Conservation (phyloP, 2,888 invertebrate genomes). For the Panopea generosa region DNA sequence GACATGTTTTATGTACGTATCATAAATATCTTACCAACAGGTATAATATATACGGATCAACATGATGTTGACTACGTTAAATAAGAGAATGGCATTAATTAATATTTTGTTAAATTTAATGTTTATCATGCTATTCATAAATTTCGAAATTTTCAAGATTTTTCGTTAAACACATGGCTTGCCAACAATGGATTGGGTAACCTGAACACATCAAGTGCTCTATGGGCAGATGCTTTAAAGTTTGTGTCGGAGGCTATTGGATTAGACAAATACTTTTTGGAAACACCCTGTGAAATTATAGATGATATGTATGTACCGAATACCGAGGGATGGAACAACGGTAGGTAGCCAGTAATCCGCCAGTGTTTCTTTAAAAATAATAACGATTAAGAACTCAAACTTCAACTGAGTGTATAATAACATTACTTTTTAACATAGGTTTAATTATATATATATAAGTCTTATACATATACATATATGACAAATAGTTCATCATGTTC, state of each 20-base stretch:
- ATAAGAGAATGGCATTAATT: too few species aligned
- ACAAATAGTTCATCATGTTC: too few species aligned
- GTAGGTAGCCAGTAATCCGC: too few species aligned
- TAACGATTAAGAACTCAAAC: background rate
- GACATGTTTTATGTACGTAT: too few species aligned
- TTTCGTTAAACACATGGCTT: constrained; percentile 27
- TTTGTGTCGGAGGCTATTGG: constrained; percentile 35
- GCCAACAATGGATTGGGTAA: constrained; percentile 18
- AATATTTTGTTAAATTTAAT: too few species aligned
- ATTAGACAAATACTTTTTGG: constrained; percentile 30
- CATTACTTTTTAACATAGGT: background rate
- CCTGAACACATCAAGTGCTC: constrained; percentile 9
- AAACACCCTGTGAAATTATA: constrained; percentile 14
- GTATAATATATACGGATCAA: too few species aligned
- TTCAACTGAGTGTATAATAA: background rate
- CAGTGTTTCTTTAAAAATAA: too few species aligned
- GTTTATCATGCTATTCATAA: too few species aligned
- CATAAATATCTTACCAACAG: too few species aligned
- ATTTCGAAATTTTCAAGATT: constrained; percentile 18
- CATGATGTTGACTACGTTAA: too few species aligned
- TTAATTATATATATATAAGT: background rate
- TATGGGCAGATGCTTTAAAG: constrained; percentile 20
- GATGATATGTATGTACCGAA: constrained; percentile 13
- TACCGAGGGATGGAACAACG: constrained; percentile 29
- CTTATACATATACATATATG: too few species aligned